Conservation (phyloP, 2,888 invertebrate genomes). For the Calephelis perditalis region DNA sequence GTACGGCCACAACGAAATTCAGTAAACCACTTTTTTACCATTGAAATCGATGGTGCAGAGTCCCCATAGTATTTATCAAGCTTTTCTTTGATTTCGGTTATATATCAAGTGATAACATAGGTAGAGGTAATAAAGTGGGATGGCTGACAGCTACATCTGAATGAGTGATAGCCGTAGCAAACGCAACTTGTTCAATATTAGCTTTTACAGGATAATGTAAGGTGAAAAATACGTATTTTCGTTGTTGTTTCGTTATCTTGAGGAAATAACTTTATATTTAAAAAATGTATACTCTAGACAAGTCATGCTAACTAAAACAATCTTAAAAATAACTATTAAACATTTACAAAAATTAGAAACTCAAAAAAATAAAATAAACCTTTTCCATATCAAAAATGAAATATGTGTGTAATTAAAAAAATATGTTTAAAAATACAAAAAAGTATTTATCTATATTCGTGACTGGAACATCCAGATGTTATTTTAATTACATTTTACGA, state of each 20-base stretch:
- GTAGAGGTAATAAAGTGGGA: slow-evolving; percentile 31
- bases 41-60: slow-evolving; percentile 28
- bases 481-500: slow-evolving; percentile 75
- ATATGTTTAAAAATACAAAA: too few species aligned
- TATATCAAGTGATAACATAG: slow-evolving; percentile 33
- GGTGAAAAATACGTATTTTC: neutral
- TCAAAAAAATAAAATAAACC: too few species aligned
- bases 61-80: slow-evolving; percentile 45
- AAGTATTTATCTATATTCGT: neutral
- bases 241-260: too few species aligned
- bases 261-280: too few species aligned
- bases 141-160: slow-evolving; percentile 28
- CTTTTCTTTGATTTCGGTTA: slow-evolving; percentile 60
- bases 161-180: slow-evolving; percentile 35
- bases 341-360: too few species aligned
- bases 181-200: slow-evolving; percentile 28
- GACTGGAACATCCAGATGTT: slow-evolving; percentile 44
- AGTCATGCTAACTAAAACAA: too few species aligned
- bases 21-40: slow-evolving; percentile 29
- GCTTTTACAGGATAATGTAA: slow-evolving; percentile 14
- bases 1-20: slow-evolving; percentile 29
- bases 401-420: too few species aligned
- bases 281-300: too few species aligned
- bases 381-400: too few species aligned
- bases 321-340: too few species aligned